Percentiles rank a stretch among this genome's conserved stretches.
Conservation (phyloP, 2,888 invertebrate species). For the Andrena fulva region DNA sequence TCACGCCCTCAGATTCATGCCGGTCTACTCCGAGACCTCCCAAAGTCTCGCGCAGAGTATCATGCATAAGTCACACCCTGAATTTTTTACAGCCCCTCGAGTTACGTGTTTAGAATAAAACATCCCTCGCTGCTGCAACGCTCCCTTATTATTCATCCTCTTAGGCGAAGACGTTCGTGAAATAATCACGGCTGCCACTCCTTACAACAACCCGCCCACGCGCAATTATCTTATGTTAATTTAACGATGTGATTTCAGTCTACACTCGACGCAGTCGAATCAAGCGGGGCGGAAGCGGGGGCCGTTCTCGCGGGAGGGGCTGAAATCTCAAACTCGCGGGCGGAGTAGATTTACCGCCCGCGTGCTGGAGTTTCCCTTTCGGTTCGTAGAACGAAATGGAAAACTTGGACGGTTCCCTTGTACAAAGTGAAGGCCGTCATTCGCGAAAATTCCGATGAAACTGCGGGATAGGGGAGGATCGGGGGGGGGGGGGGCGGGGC, state of each 20-base stretch:
- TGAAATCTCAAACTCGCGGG: conserved; percentile 15
- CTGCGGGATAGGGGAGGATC: conserved; percentile 38
- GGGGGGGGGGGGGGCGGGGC: not conserved
- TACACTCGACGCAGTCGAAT: not conserved
- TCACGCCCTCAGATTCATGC: not conserved
- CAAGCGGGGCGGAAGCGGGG: not conserved
- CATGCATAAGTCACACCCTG: not conserved
- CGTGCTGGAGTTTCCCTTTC: conserved; percentile 17
- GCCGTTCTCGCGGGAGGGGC: conserved; percentile 1
- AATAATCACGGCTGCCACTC: not conserved
- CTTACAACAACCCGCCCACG: not conserved
- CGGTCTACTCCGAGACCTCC: not conserved
- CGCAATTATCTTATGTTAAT: conserved; percentile 24
- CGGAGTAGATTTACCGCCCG: conserved; percentile 30
- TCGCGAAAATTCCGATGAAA: conserved; percentile 53
- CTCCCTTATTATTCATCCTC: not conserved
- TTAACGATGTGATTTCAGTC: not conserved
- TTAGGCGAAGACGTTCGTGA: no score
- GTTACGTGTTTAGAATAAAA: conserved; percentile 10
- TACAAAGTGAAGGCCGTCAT: conserved; percentile 2
- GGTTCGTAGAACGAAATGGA: conserved; percentile 38
- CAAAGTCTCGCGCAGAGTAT: not conserved
- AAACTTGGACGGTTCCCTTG: conserved; percentile 28
- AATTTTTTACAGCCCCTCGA: not conserved
- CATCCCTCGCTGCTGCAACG: not conserved